These are phyloP conservation scores for Mellivora capensis DNA, from an alignment of 2,113 vertebrate species.

Conservation along the genomic window DNA sequence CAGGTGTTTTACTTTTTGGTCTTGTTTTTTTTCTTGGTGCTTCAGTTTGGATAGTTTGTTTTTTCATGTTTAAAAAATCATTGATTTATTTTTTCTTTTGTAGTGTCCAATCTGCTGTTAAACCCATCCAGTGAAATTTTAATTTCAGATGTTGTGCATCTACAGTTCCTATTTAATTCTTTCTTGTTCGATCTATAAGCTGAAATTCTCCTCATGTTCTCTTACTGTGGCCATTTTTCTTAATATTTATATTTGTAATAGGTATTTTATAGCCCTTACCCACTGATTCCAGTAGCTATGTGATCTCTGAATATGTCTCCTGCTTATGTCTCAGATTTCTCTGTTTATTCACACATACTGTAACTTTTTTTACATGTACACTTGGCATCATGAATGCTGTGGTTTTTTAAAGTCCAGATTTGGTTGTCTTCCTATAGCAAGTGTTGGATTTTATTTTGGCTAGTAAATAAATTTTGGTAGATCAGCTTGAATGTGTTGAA, in stretches of 20 bases:
- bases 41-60: not conserved
- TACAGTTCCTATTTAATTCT: not conserved
- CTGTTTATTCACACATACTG: not conserved
- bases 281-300: not conserved
- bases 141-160: not conserved
- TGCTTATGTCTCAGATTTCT: not conserved
- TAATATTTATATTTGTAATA: not conserved
- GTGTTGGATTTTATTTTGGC: not conserved
- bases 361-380: not conserved
- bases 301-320: not conserved
- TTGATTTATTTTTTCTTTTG: not conserved
- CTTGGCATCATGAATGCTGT: not conserved
- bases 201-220: not conserved
- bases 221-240: not conserved
- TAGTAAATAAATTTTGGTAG: not conserved
- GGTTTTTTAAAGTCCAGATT: not conserved
- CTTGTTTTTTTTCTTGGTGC: not conserved
- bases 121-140: not conserved
- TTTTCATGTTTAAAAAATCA: not conserved
- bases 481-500: not conserved
- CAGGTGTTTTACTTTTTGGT: not conserved
- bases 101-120: not conserved
- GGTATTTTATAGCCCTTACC: not conserved
- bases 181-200: not conserved
- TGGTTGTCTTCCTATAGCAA: not conserved